phyloP scores from a whole-genome alignment of 2,113 vertebrate genomes.

The Polypterus senegalus region DNA sequence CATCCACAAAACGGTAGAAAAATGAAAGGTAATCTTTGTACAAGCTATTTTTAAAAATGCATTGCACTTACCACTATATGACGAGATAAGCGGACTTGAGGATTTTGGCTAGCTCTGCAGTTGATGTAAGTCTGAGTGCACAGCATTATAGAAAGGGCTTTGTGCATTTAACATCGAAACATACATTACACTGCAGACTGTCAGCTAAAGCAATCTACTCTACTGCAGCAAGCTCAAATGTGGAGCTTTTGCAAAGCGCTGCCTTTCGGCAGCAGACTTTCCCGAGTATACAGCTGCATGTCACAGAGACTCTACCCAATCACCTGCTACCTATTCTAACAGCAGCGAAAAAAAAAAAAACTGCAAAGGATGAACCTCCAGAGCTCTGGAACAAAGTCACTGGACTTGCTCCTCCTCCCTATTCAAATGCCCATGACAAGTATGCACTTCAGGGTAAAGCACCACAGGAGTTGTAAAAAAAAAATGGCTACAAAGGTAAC shows the following conservation, averaged over 20 bases:
- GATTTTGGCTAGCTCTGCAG: conserved; percentile 36
- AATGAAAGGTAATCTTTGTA: background rate
- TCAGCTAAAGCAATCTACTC: conserved; percentile 21
- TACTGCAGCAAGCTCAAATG: conserved; percentile 30
- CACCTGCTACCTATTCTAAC: conserved; percentile 31
- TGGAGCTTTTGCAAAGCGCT: conserved; percentile 34
- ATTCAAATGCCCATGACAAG: conserved; percentile 28
- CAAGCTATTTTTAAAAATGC: conserved; percentile 1
- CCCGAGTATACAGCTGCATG: conserved; percentile 33
- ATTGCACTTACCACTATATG: conserved; percentile 36
- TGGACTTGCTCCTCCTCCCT: conserved; percentile 28
- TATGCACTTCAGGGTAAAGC: conserved; percentile 26
- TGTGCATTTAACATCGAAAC: conserved; percentile 32
- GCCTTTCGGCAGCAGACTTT: conserved; percentile 27
- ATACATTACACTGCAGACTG: conserved; percentile 20
- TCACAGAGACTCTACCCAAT: conserved; percentile 31
- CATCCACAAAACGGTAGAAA: too few relatives aligned
- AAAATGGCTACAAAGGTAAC: conserved; percentile 26
- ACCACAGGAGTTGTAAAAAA: conserved; percentile 25
- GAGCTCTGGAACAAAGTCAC: conserved; percentile 24
- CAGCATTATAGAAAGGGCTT: conserved; percentile 38
- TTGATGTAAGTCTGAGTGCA: conserved; percentile 41
- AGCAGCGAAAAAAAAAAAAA: background rate
- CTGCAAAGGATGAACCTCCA: conserved; percentile 21
- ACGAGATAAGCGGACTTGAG: conserved; percentile 28